Evolutionary conservation across 1,140 invertebrate species (phyloP), one percentile per base, ranked within the genome.

Genomic region (Pseudomyrmex concolor): DNA sequence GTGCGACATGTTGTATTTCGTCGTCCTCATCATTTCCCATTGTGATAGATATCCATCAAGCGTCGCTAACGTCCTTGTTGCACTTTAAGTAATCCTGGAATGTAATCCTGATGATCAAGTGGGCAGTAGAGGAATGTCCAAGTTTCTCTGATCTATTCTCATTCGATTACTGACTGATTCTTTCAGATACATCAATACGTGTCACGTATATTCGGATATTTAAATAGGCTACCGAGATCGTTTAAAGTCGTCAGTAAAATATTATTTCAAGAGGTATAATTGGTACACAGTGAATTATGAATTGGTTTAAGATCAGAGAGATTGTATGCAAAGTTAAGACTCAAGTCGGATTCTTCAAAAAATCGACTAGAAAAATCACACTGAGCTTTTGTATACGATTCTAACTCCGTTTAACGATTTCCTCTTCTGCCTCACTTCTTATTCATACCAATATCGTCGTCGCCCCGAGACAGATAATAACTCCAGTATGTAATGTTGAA

Each of bases 401-500:
- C 34, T 64, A 34, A 60, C 70, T 63, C 71, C 59, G 19, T 60
- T 62, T 0, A 15, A 68, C 54, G 17, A 17, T 76, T 54, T 55
- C 13, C 43, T 15, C 48, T 51, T 12, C n/a, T 25, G 55, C 57
- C 68, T 90, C 88, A 91, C 34, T 89, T 84, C 1, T 86, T n/a
- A n/a, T n/a, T 85, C 86, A 88, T 89, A 15, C 66, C 84, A 8
- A 55, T 57, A 15, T 84, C 54, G 5, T 94, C 95, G 86, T 97
- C 97, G 88, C 97, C 96, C 66, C 96, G 95, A 94, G 97, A 97
- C 82, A 98, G 95, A 93, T 98, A 98, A 70, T 96, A 98, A 86
- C 96, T 97, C 98, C 98, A 99, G 94, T 99, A 99, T 91, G 97
- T 97, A 90, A 98, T 94, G 94, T 99, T 99, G 96, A 99, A 99